Evolutionary conservation across 2,888 invertebrate genomes (phyloP).

Genomic region (Tuberolachnus salignus): DNA sequence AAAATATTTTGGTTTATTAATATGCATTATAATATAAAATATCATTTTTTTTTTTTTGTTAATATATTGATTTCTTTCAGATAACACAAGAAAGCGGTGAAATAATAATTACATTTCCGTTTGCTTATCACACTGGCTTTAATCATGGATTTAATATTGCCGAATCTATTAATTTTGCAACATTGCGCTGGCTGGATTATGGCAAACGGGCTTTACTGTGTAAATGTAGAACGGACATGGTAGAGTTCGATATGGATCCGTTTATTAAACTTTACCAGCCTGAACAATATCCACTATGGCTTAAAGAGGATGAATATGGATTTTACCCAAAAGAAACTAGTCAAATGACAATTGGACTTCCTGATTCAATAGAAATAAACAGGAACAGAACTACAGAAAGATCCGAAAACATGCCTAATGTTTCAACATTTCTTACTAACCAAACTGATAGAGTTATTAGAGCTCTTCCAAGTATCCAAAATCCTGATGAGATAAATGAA

Average conservation of each 20-base stretch:
- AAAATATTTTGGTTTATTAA: too few species aligned
- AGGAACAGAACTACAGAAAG: too few species aligned
- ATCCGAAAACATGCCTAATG: too few species aligned
- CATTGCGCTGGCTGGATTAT: slow-evolving; percentile 96
- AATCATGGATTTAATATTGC: slow-evolving; percentile 99
- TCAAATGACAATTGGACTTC: too few species aligned
- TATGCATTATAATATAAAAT: too few species aligned
- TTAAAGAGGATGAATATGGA: background rate
- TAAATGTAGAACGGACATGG: slow-evolving; percentile 89
- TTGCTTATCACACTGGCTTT: slow-evolving; percentile 97
- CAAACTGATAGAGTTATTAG: too few species aligned
- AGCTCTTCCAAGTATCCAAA: too few species aligned
- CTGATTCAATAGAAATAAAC: too few species aligned
- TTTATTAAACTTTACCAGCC: slow-evolving; percentile 61
- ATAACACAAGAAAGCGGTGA: slow-evolving; percentile 95
- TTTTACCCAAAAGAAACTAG: too few species aligned
- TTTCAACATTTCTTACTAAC: too few species aligned
- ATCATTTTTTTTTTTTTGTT: too few species aligned
- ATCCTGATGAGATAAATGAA: too few species aligned
- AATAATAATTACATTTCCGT: slow-evolving; percentile 99
- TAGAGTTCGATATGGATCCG: slow-evolving; percentile 93
- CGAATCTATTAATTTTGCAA: slow-evolving; percentile 98
- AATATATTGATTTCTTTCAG: slow-evolving; percentile 62
- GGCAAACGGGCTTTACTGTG: slow-evolving; percentile 90
- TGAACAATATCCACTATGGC: background rate